These are phyloP conservation scores for Crocallis elinguaria DNA, from an alignment of 2,888 invertebrate genomes.

Conservation along the genomic window DNA sequence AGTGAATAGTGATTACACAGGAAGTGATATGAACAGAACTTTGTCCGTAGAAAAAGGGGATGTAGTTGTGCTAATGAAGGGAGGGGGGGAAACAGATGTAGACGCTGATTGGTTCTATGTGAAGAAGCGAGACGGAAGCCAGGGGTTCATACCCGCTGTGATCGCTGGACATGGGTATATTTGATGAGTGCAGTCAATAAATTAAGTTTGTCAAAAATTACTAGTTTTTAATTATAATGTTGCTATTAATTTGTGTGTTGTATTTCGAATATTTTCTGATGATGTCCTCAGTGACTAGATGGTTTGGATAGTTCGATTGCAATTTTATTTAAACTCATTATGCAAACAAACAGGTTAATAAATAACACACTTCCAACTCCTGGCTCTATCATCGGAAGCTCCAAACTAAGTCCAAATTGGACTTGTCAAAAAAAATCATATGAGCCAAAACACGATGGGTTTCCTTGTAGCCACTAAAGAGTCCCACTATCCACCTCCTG, in stretches of 20 bases:
- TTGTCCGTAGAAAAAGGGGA: slow-evolving; percentile 89
- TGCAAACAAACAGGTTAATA: no score
- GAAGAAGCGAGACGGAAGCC: slow-evolving; percentile 87
- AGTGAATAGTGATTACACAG: slow-evolving; percentile 87
- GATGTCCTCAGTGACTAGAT: no score
- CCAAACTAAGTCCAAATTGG: no score
- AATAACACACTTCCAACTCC: no score
- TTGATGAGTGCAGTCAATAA: slow-evolving; percentile 54
- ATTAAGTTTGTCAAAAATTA: neutral
- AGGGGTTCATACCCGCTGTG: slow-evolving; percentile 91
- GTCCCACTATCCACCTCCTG: no score
- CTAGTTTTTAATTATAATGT: neutral
- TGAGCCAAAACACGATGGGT: no score
- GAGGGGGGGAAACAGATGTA: slow-evolving; percentile 75
- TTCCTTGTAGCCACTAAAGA: no score
- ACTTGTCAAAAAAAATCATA: no score
- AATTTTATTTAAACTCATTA: no score
- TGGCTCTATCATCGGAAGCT: no score
- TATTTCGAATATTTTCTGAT: neutral
- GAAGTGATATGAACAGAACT: slow-evolving; percentile 83
- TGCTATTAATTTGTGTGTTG: neutral
- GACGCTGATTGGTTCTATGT: slow-evolving; percentile 92
- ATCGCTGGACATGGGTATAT: slow-evolving; percentile 92
- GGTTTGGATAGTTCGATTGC: no score
- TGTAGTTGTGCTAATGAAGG: slow-evolving; percentile 88